phyloP scores from a whole-genome alignment of 2,797 vertebrate species.

The Enteromius anoplus region DNA sequence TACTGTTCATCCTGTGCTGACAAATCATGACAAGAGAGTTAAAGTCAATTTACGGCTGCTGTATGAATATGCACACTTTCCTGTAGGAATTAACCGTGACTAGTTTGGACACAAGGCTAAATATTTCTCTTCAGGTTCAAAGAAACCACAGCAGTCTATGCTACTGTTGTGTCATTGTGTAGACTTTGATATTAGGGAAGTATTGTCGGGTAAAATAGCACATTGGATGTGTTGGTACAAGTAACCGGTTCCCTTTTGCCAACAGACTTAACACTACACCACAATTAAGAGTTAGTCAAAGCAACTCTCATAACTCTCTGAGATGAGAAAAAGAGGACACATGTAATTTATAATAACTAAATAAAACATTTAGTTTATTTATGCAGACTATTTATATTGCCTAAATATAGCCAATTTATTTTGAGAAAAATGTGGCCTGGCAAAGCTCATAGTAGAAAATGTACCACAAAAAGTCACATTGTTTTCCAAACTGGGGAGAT shows the following conservation, averaged over 20 bases:
- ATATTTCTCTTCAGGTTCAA: constrained; percentile 23
- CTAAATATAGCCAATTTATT: not conserved
- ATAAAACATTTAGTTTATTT: not conserved
- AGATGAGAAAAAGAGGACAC: not conserved
- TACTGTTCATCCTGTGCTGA: not conserved
- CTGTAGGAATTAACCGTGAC: constrained; percentile 3
- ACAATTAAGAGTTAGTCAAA: constrained; percentile 4
- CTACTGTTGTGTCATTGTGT: not conserved
- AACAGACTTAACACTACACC: not conserved
- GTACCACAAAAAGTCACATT: not conserved
- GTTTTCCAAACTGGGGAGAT: not conserved
- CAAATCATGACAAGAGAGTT: not conserved
- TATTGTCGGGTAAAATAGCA: not conserved
- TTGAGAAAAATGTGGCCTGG: not conserved
- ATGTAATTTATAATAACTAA: not conserved
- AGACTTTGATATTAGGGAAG: constrained; percentile 26
- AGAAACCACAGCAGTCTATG: constrained; percentile 19
- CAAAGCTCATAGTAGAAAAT: not conserved
- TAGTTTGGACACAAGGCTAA: not conserved
- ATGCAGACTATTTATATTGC: not conserved
- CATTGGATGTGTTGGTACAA: constrained; percentile 17
- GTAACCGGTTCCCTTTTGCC: constrained; percentile 2
- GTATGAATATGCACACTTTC: not conserved
- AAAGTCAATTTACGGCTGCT: not conserved
- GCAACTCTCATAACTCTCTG: not conserved